phyloP scores from a whole-genome alignment of 2,888 invertebrate species.

The Cheiracanthium punctorium region DNA sequence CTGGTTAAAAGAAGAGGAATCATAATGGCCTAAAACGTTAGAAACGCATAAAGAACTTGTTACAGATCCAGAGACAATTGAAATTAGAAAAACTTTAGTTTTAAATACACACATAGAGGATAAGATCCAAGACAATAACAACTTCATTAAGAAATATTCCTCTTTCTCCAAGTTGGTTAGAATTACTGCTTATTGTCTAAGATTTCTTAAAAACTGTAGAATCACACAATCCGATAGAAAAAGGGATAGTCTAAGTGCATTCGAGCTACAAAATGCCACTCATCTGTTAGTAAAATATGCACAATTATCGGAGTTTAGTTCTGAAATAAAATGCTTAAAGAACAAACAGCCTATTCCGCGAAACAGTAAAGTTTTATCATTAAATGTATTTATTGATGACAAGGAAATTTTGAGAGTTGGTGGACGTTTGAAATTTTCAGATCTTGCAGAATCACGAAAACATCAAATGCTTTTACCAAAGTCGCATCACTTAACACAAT shows the following conservation, averaged over 20 bases:
- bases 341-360: neutral
- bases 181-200: neutral
- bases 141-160: conserved; percentile 1
- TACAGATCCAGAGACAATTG: neutral
- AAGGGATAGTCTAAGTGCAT: neutral
- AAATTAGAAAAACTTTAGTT: neutral
- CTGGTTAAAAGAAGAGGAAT: conserved; percentile 20
- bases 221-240: neutral
- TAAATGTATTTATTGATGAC: neutral
- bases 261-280: neutral
- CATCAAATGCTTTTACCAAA: conserved; percentile 4
- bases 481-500: neutral
- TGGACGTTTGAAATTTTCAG: neutral
- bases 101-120: neutral
- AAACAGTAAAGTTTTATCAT: neutral
- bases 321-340: neutral
- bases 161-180: conserved; percentile 9
- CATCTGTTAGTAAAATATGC: neutral
- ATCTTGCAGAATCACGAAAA: neutral
- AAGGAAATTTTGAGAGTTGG: conserved; percentile 8
- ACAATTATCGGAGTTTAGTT: neutral
- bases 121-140: neutral
- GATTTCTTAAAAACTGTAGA: conserved; percentile 6
- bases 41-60: neutral
- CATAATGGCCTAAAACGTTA: neutral